A percentile compares a stretch with the other conserved stretches of the same genome.
phyloP scores from a whole-genome alignment of 2,888 invertebrate genomes.

The Plagiodera versicolora region DNA sequence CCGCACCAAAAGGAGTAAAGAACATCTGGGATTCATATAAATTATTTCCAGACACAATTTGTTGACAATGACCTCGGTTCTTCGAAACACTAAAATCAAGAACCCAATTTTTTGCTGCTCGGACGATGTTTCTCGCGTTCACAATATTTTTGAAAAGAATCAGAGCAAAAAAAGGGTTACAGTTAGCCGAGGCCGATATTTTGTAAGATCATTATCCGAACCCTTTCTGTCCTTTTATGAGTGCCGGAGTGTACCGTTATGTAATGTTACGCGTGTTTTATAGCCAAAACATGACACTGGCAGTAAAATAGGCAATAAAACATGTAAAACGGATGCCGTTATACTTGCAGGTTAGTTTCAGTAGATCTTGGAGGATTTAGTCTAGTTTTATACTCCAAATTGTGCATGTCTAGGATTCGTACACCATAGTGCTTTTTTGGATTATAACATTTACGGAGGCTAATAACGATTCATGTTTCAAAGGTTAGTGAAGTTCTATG shows the following conservation, averaged over 20 bases:
- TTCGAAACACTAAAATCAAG: not conserved
- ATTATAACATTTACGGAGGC: not conserved
- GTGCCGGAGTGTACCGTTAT: slow-evolving; percentile 44
- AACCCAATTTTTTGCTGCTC: not conserved
- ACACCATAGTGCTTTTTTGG: not conserved
- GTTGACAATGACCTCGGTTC: not conserved
- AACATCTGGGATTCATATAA: too few species aligned
- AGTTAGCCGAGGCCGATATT: slow-evolving; percentile 39
- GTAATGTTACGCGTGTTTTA: slow-evolving; percentile 52
- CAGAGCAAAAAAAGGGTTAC: slow-evolving; percentile 40
- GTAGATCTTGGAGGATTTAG: slow-evolving; percentile 35
- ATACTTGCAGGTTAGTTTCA: slow-evolving; percentile 40
- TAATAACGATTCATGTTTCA: slow-evolving; percentile 1
- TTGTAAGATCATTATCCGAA: slow-evolving; percentile 41
- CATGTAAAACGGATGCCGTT: slow-evolving; percentile 49
- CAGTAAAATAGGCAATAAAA: slow-evolving; percentile 51
- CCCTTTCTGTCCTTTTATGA: slow-evolving; percentile 40
- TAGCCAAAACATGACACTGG: slow-evolving; percentile 52
- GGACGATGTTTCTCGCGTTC: slow-evolving; percentile 4
- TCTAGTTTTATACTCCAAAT: slow-evolving; percentile 33
- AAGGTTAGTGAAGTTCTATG: not conserved
- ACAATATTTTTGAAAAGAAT: slow-evolving; percentile 39
- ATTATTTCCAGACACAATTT: not conserved
- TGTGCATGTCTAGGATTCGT: slow-evolving; percentile 21
- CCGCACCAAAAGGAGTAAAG: too few species aligned